Conservation (phyloP, 2,113 vertebrate genomes). For the Rhinogobius similis region DNA sequence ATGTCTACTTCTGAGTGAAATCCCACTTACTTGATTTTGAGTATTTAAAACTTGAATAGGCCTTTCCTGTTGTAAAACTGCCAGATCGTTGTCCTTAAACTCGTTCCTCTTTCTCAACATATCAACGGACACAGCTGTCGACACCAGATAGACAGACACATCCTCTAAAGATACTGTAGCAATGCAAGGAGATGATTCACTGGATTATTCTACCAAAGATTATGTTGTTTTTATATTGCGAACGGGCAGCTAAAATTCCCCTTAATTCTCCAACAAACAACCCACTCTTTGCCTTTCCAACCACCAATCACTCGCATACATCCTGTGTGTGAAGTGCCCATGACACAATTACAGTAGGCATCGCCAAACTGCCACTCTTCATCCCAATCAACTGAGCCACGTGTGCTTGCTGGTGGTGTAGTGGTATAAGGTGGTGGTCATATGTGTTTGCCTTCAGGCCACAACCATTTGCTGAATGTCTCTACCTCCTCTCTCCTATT, state of each 20-base stretch:
- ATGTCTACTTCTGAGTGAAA: neutral
- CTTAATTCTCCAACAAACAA: neutral
- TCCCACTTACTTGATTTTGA: slow-evolving; percentile 17
- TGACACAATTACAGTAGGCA: neutral
- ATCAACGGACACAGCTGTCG: slow-evolving; percentile 64
- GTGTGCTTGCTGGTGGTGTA: neutral
- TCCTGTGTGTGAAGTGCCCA: neutral
- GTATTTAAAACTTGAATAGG: slow-evolving; percentile 49
- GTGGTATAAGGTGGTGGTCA: neutral
- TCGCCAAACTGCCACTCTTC: neutral
- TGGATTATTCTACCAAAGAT: slow-evolving; percentile 40
- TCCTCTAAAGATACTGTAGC: slow-evolving; percentile 52
- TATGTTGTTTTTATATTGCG: slow-evolving; percentile 15
- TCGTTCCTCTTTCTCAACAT: slow-evolving; percentile 46
- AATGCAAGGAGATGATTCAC: slow-evolving; percentile 46
- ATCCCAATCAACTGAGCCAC: neutral
- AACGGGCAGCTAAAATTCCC: slow-evolving; percentile 2
- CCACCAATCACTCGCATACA: neutral
- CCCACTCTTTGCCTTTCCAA: neutral
- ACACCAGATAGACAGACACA: slow-evolving; percentile 38
- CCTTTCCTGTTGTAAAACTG: slow-evolving; percentile 58
- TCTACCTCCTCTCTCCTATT: too few relatives aligned
- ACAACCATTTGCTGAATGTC: too few relatives aligned
- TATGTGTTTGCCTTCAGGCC: too few relatives aligned
- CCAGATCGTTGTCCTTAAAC: slow-evolving; percentile 50